These are phyloP conservation scores for Botia kubotai DNA, from an alignment of 2,797 vertebrate species.

Conservation along the genomic window DNA sequence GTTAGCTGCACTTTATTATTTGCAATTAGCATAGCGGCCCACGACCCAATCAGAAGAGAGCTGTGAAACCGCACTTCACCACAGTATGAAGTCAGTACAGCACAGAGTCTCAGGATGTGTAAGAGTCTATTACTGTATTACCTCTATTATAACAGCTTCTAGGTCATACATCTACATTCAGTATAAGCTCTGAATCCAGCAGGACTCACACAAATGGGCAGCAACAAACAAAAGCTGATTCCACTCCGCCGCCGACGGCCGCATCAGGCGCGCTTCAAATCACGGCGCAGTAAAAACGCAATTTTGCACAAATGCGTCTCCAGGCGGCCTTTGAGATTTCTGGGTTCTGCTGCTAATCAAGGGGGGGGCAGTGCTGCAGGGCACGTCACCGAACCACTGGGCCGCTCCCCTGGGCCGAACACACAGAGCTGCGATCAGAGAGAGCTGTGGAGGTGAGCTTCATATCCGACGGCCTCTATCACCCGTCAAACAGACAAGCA, in stretches of 20 bases:
- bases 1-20: background rate
- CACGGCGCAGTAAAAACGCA: conserved; percentile 61
- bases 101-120: conserved; percentile 63
- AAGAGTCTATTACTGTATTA: conserved; percentile 69
- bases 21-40: conserved; percentile 6
- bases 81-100: conserved; percentile 69
- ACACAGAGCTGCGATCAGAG: conserved; percentile 24
- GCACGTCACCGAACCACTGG: conserved; percentile 42
- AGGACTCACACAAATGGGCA: background rate
- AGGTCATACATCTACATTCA: background rate
- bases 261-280: conserved; percentile 44
- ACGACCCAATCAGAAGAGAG: background rate
- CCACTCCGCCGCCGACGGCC: conserved; percentile 40
- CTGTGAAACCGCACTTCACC: no score
- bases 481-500: conserved; percentile 14
- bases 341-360: conserved; percentile 61
- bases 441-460: conserved; percentile 1
- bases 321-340: conserved; percentile 59
- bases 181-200: background rate
- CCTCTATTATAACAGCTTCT: conserved; percentile 68
- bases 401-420: conserved; percentile 35
- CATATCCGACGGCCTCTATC: background rate
- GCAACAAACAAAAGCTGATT: conserved; percentile 42
- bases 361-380: conserved; percentile 36
- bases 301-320: conserved; percentile 65